These are phyloP conservation scores for Hymenopus coronatus DNA, from an alignment of 2,888 invertebrate species.

Conservation along the genomic window DNA sequence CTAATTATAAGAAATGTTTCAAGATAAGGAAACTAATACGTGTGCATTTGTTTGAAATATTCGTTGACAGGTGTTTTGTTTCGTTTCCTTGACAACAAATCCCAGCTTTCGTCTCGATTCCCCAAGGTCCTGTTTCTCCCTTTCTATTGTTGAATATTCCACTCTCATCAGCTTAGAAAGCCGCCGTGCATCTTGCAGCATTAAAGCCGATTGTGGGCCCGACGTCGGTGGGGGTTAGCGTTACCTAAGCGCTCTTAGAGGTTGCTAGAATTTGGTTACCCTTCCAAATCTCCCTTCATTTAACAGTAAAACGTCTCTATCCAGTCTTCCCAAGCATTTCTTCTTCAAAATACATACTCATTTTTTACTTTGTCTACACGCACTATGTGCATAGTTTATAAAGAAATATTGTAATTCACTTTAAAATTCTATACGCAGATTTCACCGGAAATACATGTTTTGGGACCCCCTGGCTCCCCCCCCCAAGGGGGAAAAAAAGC, in stretches of 20 bases:
- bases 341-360: neutral
- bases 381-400: too few relatives aligned
- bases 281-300: neutral
- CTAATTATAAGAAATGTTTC: too few relatives aligned
- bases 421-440: too few relatives aligned
- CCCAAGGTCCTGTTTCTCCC: neutral
- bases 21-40: neutral
- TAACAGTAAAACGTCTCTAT: neutral
- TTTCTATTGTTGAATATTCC: neutral
- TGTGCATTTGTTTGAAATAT: neutral
- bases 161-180: conserved; percentile 9
- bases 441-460: too few relatives aligned
- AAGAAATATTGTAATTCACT: too few relatives aligned
- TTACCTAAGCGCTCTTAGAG: neutral
- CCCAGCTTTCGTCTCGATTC: neutral
- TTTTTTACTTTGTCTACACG: too few relatives aligned
- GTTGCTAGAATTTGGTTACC: neutral
- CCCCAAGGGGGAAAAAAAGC: too few relatives aligned
- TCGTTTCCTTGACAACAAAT: conserved; percentile 1
- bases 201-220: neutral
- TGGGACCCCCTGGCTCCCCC: too few relatives aligned
- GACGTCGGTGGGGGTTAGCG: neutral
- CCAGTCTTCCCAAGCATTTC: neutral
- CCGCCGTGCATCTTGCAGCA: neutral
- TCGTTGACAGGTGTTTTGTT: neutral